These are phyloP conservation scores for Zosterops borbonicus DNA, from an alignment of 2,113 vertebrate genomes.

Conservation along the genomic window DNA sequence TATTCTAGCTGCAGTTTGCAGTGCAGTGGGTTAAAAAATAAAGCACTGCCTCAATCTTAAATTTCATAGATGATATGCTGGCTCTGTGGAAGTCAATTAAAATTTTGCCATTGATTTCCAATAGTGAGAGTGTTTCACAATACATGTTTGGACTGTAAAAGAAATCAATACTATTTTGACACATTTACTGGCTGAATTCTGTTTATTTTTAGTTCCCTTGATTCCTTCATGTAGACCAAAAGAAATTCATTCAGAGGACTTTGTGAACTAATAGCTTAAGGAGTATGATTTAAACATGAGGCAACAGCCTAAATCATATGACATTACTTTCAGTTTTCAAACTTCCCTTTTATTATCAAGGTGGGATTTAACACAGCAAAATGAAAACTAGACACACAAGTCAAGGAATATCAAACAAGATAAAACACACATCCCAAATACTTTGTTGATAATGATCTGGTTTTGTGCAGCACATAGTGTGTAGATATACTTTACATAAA, in stretches of 20 bases:
- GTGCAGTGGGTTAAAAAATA: slow-evolving; percentile 20
- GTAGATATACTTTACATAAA: not conserved
- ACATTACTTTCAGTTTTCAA: not conserved
- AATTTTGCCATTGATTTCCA: slow-evolving; percentile 53
- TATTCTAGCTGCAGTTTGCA: not conserved
- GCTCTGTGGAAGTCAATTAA: not conserved
- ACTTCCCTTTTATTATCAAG: not conserved
- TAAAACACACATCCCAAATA: not conserved
- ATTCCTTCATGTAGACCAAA: not conserved
- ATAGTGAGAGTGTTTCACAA: not conserved
- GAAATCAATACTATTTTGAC: slow-evolving; percentile 35
- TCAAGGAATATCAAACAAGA: not conserved
- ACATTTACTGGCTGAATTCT: not conserved
- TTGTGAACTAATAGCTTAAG: not conserved
- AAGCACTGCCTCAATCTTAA: not conserved
- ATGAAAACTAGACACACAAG: not conserved
- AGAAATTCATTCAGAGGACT: not conserved
- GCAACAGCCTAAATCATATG: not conserved
- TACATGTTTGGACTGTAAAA: slow-evolving; percentile 1
- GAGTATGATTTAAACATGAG: not conserved
- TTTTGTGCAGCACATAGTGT: not conserved
- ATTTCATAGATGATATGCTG: not conserved
- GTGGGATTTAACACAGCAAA: not conserved
- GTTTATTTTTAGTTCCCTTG: slow-evolving; percentile 21
- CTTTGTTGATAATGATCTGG: not conserved